phyloP scores from a whole-genome alignment of 2,888 invertebrate species.

The Charanyca ferruginea region DNA sequence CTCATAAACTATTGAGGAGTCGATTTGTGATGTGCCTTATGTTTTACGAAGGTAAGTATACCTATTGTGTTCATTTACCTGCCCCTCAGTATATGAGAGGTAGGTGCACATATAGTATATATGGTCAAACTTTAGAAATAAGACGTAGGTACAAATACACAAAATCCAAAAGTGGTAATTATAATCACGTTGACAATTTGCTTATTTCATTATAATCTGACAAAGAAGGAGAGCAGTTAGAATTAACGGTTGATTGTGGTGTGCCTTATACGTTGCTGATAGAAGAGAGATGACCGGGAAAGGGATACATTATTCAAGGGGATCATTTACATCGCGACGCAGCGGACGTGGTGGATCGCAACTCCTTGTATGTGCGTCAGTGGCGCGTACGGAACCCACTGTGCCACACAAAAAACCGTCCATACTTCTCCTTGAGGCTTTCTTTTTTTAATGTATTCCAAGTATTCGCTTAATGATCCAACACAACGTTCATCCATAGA shows the following conservation, averaged over 20 bases:
- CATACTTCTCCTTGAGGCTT: constrained; percentile 84
- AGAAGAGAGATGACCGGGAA: constrained; percentile 83
- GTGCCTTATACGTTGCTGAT: constrained; percentile 85
- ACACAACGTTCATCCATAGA: constrained; percentile 77
- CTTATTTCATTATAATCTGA: constrained; percentile 69
- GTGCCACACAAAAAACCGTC: constrained; percentile 82
- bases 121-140: background rate
- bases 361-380: constrained; percentile 83
- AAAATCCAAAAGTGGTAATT: constrained; percentile 58
- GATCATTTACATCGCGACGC: constrained; percentile 89
- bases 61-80: background rate
- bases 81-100: background rate
- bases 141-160: background rate
- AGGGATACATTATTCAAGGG: constrained; percentile 90
- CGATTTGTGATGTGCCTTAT: constrained; percentile 5
- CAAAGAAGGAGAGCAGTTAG: constrained; percentile 81
- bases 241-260: constrained; percentile 86
- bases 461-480: constrained; percentile 83
- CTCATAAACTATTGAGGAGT: constrained; percentile 24
- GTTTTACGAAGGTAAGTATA: background rate
- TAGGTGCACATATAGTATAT: too few species aligned
- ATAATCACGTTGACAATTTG: constrained; percentile 62
- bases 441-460: constrained; percentile 81
- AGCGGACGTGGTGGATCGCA: constrained; percentile 84
- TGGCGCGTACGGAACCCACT: constrained; percentile 84